phyloP scores from a whole-genome alignment of 2,888 invertebrate genomes.

The Cynaeus angustus region DNA sequence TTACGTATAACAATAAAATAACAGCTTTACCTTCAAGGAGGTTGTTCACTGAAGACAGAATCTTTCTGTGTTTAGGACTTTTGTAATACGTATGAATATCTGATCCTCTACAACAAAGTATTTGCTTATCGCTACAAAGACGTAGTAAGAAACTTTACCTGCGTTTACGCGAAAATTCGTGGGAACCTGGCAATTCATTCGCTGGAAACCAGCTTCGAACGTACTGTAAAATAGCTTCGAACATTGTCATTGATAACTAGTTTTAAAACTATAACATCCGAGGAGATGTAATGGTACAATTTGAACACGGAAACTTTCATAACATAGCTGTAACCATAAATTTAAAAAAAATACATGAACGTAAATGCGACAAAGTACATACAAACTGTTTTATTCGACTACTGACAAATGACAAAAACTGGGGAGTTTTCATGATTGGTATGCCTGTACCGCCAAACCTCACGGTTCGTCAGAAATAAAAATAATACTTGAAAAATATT shows the following conservation, averaged over 20 bases:
- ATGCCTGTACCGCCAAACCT: too few relatives aligned
- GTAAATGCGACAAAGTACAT: too few relatives aligned
- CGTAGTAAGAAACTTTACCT: conserved; percentile 49
- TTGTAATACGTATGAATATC: conserved; percentile 46
- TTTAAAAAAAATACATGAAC: neutral
- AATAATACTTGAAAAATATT: too few relatives aligned
- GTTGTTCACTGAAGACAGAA: conserved; percentile 49
- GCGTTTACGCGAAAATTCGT: conserved; percentile 54
- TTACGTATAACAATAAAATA: neutral
- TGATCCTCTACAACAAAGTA: conserved; percentile 47
- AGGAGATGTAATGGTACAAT: neutral
- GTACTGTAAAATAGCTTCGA: conserved; percentile 52
- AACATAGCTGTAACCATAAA: neutral
- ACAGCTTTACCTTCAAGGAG: conserved; percentile 49
- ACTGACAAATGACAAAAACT: too few relatives aligned
- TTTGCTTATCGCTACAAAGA: neutral
- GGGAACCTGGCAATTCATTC: conserved; percentile 4
- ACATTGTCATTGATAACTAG: conserved; percentile 26
- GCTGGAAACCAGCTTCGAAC: conserved; percentile 53
- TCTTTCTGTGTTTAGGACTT: conserved; percentile 56
- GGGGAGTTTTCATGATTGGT: too few relatives aligned
- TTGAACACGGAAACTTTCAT: neutral
- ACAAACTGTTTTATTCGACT: too few relatives aligned
- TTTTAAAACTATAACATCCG: neutral
- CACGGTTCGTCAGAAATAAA: too few relatives aligned